Evolutionary conservation across 2,888 invertebrate genomes (phyloP), one percentile per base, ranked within the genome.

Genomic region (Xestobium rufovillosum): DNA sequence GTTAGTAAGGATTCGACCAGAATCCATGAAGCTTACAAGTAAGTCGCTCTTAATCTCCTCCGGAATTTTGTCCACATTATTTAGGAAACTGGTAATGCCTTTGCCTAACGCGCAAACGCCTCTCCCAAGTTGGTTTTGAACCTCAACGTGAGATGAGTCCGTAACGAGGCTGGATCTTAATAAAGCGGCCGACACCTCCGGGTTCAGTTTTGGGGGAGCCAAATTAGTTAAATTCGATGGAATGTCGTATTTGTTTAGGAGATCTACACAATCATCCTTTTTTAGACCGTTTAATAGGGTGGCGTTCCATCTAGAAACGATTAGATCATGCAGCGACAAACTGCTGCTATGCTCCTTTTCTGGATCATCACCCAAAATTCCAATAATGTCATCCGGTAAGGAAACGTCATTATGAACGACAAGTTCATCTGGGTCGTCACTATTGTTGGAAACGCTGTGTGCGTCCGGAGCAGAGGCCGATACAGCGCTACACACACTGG

Each of bases 1-100:
- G 15, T 42, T 42, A 10, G 43, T 37, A 9, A 39, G 28, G 4
- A 42, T 37, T 11, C 26, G 16, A 30, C 30, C 17, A n/a, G n/a
- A n/a, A n/a, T n/a, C n/a, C n/a, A n/a, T n/a, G 2, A 30, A 2
- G 12, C 11, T 16, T 3, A 17, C 17, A 16, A 30, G 30, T 30
- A 30, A 11, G 17, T 15, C 17, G n/a, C n/a, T 14, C 30, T n/a
- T 30, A 11, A 16, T 16, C 15, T 14, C 30, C 17, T 30, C 30
- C 15, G 30, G 30, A 14, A 14, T 3, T 10, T 30, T 30, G 10
- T 30, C 30, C 30, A 10, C 17, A 11, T 30, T 30, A n/a, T 15
- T 17, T 17, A 30, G 17, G 15, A 30, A 16, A 30, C 10, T 15
- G 15, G 15, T 30, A n/a, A 30, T 30, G 15, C 6, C 15, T 11